Evolutionary conservation across 2,797 vertebrate species (phyloP).

Genomic region (Melanotaenia trifasciata): DNA sequence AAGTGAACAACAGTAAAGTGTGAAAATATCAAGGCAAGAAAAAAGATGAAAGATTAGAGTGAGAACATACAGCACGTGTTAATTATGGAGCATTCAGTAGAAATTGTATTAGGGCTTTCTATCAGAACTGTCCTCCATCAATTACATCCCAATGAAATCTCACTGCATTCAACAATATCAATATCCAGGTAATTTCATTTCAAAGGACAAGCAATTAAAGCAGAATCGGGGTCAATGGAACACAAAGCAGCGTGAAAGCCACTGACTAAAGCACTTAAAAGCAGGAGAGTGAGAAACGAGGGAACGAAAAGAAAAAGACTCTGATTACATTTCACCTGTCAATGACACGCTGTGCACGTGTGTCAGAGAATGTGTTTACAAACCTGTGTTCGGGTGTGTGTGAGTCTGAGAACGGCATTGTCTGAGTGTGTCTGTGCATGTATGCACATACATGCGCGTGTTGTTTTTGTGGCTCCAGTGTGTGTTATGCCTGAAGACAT

Average conservation of each 20-base stretch:
- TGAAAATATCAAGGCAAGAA: constrained; percentile 7
- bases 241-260: constrained; percentile 80
- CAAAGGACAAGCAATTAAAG: constrained; percentile 83
- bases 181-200: constrained; percentile 84
- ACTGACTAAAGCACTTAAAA: constrained; percentile 81
- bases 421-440: constrained; percentile 51
- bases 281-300: constrained; percentile 79
- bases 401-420: constrained; percentile 3
- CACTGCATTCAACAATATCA: constrained; percentile 80
- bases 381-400: constrained; percentile 21
- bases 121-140: constrained; percentile 69
- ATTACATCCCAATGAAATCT: constrained; percentile 74
- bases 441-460: constrained; percentile 47
- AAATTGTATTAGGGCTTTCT: constrained; percentile 69
- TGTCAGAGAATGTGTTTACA: constrained; percentile 62
- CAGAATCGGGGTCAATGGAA: constrained; percentile 81
- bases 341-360: constrained; percentile 80
- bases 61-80: constrained; percentile 67
- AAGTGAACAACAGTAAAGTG: constrained; percentile 1
- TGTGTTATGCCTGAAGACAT: constrained; percentile 87
- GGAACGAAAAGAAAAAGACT: constrained; percentile 74
- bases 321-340: constrained; percentile 86
- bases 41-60: constrained; percentile 27
- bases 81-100: constrained; percentile 66
- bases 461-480: constrained; percentile 56